A percentile compares a stretch with the other conserved stretches of the same genome.
phyloP scores from a whole-genome alignment of 2,113 vertebrate genomes.

The Phaethornis superciliosus region DNA sequence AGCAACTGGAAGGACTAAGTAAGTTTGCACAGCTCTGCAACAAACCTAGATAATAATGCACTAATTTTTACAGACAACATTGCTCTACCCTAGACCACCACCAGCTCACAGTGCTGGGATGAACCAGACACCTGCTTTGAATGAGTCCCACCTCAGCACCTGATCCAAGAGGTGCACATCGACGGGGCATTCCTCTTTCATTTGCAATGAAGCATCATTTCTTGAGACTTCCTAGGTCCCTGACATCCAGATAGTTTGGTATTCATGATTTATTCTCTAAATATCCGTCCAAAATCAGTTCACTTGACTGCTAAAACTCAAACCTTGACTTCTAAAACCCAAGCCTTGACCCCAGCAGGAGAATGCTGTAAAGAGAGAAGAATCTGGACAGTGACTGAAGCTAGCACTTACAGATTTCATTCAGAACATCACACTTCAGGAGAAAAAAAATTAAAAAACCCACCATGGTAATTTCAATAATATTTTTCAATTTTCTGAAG shows the following conservation, averaged over 20 bases:
- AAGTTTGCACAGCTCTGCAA: accelerated
- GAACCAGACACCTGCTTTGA: background rate
- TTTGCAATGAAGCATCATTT: background rate
- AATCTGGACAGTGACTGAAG: background rate
- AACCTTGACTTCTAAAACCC: background rate
- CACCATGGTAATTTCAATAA: background rate
- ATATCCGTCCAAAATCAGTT: background rate
- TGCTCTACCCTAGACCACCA: background rate
- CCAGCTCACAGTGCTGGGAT: background rate
- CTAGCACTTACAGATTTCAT: background rate
- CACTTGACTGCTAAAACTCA: background rate
- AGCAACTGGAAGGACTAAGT: background rate
- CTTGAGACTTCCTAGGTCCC: background rate
- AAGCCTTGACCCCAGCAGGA: background rate
- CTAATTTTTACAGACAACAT: background rate
- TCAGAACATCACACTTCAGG: background rate
- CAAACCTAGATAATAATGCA: background rate
- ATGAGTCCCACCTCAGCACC: background rate
- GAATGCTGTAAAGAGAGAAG: background rate
- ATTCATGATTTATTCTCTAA: background rate
- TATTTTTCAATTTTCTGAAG: background rate
- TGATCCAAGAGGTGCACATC: accelerated
- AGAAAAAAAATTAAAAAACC: background rate
- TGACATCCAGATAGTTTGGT: background rate
- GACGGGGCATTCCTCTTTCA: background rate